Base-by-base conservation (phyloP, 1,140 invertebrate species). In the Rhynchophorus ferrugineus region DNA sequence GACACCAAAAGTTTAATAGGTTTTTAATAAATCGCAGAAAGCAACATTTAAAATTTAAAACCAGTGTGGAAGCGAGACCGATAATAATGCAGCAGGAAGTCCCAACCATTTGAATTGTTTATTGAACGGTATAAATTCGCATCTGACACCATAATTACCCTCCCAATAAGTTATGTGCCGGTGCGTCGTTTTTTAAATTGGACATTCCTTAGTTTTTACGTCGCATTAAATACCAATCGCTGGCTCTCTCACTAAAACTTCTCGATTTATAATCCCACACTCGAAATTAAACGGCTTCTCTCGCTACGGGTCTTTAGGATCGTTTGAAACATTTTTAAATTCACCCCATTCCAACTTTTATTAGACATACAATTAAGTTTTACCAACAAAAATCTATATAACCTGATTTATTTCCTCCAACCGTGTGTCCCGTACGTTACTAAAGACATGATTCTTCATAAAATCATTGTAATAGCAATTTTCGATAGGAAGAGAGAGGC, bases 71-170 rank as follows among this genome's bases (percentile, higher is more conserved):
- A 41, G 41, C 43, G 35, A 43, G 56, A 43, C 50, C 45, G 46
- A 51, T 57, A 57, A 57, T 57, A 57, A 54, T 57, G 41, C 51
- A 60, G 58, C 58, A 56, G 58, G 55, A 60, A 57, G 54, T 60
- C 57, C 45, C 45, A 49, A 44, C 49, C 58, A 56, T 56, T 54
- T 54, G 58, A 60, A 61, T 59, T 59, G 57, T 61, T 61, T 59
- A 59, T 59, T 61, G 57, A 58, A 52, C 37, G 49, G 46, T 52
- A 61, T 61, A 61, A 61, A 61, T 61, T 59, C 52, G 44, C 45
- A 47, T 50, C 57, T 57, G 59, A 59, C 59, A 57, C 53, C 50
- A 54, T 61, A 61, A 61, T 61, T 61, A 59, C 54, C 47, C 58
- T 54, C 34, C 29, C 55, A 54, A 57, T 57, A 57, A 61, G 17